phyloP scores from a whole-genome alignment of 2,113 vertebrate genomes.

The Jacana jacana region DNA sequence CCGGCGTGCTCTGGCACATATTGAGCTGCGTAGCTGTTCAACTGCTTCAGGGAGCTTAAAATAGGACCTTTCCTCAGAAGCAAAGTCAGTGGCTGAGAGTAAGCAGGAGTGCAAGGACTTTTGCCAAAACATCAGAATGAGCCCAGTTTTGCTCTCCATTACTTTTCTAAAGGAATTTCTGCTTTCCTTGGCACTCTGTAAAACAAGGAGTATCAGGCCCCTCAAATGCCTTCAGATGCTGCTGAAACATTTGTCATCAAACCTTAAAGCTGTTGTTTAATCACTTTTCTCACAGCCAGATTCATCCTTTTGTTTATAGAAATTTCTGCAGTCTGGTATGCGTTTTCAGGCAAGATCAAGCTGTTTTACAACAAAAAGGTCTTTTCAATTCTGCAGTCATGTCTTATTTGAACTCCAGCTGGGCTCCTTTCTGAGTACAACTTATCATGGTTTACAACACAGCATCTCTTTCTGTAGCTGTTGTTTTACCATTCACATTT shows the following conservation, averaged over 20 bases:
- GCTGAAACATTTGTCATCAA: background rate
- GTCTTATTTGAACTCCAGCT: conserved; percentile 52
- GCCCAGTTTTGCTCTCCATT: background rate
- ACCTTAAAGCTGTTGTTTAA: conserved; percentile 69
- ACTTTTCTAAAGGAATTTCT: background rate
- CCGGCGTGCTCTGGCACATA: fast-evolving
- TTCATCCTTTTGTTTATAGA: conserved; percentile 46
- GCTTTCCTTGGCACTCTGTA: background rate
- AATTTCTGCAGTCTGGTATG: conserved; percentile 28
- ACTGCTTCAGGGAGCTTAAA: background rate
- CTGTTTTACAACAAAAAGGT: conserved; percentile 45
- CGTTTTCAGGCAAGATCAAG: conserved; percentile 61
- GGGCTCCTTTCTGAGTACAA: conserved; percentile 41
- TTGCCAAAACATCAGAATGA: background rate
- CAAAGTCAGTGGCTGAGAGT: background rate
- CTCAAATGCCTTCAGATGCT: background rate
- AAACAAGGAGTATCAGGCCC: background rate
- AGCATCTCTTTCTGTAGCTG: background rate
- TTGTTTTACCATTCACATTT: background rate
- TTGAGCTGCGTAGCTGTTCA: background rate
- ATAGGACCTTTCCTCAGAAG: background rate
- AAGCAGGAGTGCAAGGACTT: background rate
- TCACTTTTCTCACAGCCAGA: conserved; percentile 45
- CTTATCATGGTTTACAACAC: background rate
- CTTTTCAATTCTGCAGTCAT: conserved; percentile 62